A percentile compares a stretch with the other conserved stretches of the same genome.
phyloP scores from a whole-genome alignment of 2,797 vertebrate genomes.

The Melopsittacus undulatus region DNA sequence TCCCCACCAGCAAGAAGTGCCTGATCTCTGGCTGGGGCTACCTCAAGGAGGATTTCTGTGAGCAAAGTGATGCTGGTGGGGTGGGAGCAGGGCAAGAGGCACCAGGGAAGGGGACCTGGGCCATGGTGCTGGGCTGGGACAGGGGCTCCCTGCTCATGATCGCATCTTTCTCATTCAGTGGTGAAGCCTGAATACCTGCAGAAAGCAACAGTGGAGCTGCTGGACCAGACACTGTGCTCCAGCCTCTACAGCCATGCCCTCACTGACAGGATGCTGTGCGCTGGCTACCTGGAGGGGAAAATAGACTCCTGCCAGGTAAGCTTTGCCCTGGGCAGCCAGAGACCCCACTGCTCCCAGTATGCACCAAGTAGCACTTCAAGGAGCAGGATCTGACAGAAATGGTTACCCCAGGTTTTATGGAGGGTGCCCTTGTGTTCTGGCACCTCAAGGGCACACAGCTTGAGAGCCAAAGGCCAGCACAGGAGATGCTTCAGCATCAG shows the following conservation, averaged over 20 bases:
- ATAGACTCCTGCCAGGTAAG: conserved; percentile 95
- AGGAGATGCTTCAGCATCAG: not conserved
- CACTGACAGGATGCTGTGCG: conserved; percentile 92
- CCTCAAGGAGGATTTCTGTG: conserved; percentile 84
- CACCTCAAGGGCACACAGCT: not conserved
- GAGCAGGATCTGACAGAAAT: not conserved
- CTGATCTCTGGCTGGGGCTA: conserved; percentile 95
- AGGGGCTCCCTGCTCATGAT: not conserved
- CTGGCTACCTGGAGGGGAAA: conserved; percentile 93
- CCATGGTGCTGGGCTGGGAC: not conserved
- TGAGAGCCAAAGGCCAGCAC: not conserved
- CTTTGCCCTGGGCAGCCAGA: not conserved
- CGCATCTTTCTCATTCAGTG: conserved; percentile 36
- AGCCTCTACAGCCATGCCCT: conserved; percentile 85
- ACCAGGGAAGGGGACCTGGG: accelerated
- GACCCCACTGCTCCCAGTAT: accelerated
- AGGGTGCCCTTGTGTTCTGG: not conserved
- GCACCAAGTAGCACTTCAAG: not conserved
- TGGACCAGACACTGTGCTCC: conserved; percentile 87
- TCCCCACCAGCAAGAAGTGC: conserved; percentile 85
- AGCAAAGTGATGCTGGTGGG: not conserved
- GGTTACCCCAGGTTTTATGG: not conserved
- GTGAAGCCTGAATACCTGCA: conserved; percentile 85
- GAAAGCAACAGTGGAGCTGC: conserved; percentile 92
- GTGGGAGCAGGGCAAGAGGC: not conserved